These are phyloP conservation scores for Oreocharis arfaki DNA, from an alignment of 2,113 vertebrate genomes.

Conservation along the genomic window DNA sequence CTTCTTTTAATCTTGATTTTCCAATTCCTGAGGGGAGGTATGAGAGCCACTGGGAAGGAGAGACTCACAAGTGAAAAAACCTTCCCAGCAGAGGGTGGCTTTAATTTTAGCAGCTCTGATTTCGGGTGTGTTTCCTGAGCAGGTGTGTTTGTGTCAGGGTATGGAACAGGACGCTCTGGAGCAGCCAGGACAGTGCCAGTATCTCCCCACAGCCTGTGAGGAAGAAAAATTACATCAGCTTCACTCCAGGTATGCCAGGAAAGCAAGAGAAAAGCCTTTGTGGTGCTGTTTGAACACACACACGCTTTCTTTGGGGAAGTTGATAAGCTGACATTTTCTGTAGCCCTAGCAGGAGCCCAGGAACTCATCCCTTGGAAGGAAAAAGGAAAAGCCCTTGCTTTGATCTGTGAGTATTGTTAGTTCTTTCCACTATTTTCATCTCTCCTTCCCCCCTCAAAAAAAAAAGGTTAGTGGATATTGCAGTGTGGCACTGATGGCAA, in stretches of 20 bases:
- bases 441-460: neutral
- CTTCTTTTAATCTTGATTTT: neutral
- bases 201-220: neutral
- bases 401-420: neutral
- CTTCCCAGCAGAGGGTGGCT: neutral
- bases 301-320: neutral
- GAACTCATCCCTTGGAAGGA: neutral
- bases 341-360: neutral
- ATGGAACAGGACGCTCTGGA: neutral
- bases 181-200: neutral
- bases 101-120: neutral
- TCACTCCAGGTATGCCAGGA: neutral
- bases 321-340: neutral
- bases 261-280: neutral
- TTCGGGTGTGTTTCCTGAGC: neutral
- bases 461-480: neutral
- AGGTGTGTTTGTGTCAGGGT: neutral
- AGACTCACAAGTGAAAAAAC: too few species aligned
- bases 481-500: neutral
- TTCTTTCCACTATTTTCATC: neutral
- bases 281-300: neutral
- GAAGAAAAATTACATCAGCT: neutral
- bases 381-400: neutral
- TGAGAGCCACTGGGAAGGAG: neutral
- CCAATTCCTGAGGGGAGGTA: neutral